Percentiles rank a stretch among this genome's conserved stretches.
Evolutionary conservation across 1,140 invertebrate genomes (phyloP).

Genomic region (Dendrolimus kikuchii): DNA sequence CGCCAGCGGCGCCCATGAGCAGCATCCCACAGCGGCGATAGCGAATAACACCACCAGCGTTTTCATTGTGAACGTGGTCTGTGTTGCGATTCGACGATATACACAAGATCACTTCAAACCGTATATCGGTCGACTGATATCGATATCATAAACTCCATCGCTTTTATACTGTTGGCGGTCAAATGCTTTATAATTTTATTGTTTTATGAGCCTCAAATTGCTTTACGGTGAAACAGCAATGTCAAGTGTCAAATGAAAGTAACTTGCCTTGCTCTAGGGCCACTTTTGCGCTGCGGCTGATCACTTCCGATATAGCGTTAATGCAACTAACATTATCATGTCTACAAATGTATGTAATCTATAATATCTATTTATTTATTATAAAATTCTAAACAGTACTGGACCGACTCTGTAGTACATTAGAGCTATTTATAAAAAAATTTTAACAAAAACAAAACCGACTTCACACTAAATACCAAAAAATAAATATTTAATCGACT

Average conservation of each 20-base stretch:
- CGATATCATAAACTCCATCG: constrained; percentile 11
- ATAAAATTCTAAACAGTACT: too few relatives aligned
- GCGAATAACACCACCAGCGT: constrained; percentile 72
- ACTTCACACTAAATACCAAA: too few relatives aligned
- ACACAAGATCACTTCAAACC: constrained; percentile 27
- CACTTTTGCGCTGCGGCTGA: constrained; percentile 20
- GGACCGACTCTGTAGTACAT: too few relatives aligned
- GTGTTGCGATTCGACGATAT: constrained; percentile 21
- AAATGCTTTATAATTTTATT: constrained; percentile 20
- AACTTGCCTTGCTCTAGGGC: constrained; percentile 32
- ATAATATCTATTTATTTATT: too few relatives aligned
- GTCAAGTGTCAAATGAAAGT: constrained; percentile 50
- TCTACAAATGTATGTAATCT: too few relatives aligned
- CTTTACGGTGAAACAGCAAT: constrained; percentile 31
- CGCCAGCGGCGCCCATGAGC: constrained; percentile 27
- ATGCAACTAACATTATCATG: too few relatives aligned
- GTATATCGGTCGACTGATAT: constrained; percentile 24
- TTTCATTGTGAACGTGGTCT: constrained; percentile 52
- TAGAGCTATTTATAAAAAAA: too few relatives aligned
- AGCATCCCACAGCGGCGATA: constrained; percentile 25
- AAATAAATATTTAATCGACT: too few relatives aligned
- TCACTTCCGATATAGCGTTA: constrained; percentile 7
- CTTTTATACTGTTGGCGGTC: constrained; percentile 28
- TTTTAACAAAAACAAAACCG: too few relatives aligned
- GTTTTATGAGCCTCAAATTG: constrained; percentile 18